Conservation (phyloP, 1,140 invertebrate genomes). For the Aleiodes sp. region DNA sequence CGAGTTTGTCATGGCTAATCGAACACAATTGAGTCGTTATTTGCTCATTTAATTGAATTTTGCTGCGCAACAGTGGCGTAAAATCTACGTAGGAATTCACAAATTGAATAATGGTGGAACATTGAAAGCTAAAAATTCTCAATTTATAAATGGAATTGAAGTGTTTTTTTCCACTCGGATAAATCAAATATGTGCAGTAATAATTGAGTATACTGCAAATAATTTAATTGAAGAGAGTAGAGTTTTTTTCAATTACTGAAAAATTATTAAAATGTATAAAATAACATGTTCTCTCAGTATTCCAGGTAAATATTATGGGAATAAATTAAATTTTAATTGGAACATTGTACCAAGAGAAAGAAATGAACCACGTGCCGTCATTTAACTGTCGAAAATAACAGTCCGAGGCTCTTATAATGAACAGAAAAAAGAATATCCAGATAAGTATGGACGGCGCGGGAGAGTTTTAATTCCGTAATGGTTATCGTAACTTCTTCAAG, state of each 20-base stretch:
- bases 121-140: too few relatives aligned
- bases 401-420: neutral
- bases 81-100: neutral
- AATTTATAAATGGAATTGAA: too few relatives aligned
- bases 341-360: neutral
- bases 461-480: slow-evolving; percentile 14
- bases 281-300: too few relatives aligned
- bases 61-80: neutral
- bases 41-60: slow-evolving; percentile 45
- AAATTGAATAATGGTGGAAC: neutral
- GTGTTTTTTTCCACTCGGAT: too few relatives aligned
- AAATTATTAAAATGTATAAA: neutral
- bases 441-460: neutral
- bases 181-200: too few relatives aligned
- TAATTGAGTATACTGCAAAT: too few relatives aligned
- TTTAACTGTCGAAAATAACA: neutral
- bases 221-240: too few relatives aligned
- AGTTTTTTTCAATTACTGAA: neutral
- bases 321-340: neutral
- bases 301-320: neutral
- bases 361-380: neutral
- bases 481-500: slow-evolving; percentile 5
- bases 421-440: neutral
- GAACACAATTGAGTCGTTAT: slow-evolving; percentile 45
- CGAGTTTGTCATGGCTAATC: slow-evolving; percentile 35